A percentile compares a stretch with the other conserved stretches of the same genome.
Evolutionary conservation across 2,888 invertebrate species (phyloP).

Genomic region (Eremobia ochroleuca): DNA sequence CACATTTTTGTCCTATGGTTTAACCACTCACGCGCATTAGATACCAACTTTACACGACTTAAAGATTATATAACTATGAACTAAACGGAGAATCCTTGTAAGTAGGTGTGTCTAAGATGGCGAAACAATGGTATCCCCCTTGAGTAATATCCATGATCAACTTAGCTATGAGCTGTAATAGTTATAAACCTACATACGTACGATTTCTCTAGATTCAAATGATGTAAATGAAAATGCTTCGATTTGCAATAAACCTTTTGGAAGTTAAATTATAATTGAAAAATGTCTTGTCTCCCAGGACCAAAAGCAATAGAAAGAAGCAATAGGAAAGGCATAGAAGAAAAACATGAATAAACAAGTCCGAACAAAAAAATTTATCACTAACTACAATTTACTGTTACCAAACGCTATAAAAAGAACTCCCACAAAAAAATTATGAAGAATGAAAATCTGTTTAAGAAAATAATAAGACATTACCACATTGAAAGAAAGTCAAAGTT

Average conservation of each 20-base stretch:
- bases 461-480: slow-evolving; percentile 19
- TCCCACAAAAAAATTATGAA: background rate
- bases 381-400: too few relatives aligned
- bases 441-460: background rate
- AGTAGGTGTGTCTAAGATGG: slow-evolving; percentile 28
- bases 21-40: background rate
- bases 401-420: background rate
- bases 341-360: background rate
- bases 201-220: slow-evolving; percentile 37
- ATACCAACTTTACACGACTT: background rate
- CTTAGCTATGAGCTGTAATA: slow-evolving; percentile 25
- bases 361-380: background rate
- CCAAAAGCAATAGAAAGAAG: too few relatives aligned
- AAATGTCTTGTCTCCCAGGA: background rate
- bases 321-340: too few relatives aligned
- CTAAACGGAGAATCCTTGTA: slow-evolving; percentile 10
- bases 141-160: slow-evolving; percentile 44
- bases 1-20: background rate
- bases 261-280: background rate
- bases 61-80: slow-evolving; percentile 19
- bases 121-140: slow-evolving; percentile 38
- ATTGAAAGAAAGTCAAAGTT: slow-evolving; percentile 26
- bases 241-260: background rate
- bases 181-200: slow-evolving; percentile 31
- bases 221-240: background rate